Evolutionary conservation across 1,140 invertebrate genomes (phyloP).

Genomic region (Lepidurus apus): DNA sequence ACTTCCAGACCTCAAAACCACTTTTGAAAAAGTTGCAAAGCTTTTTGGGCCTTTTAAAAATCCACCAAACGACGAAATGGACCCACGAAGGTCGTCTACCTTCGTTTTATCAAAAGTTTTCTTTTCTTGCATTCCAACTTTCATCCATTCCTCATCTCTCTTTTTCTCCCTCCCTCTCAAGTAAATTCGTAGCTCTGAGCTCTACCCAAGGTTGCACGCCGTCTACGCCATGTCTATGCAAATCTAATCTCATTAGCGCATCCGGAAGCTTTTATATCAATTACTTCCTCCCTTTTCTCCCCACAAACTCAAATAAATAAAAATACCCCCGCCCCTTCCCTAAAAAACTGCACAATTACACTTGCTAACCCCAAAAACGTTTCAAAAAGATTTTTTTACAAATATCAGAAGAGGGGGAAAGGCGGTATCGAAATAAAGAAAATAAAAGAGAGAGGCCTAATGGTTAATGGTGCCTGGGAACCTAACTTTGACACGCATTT

Average conservation of each 20-base stretch:
- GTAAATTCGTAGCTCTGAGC: not conserved
- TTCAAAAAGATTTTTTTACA: no score
- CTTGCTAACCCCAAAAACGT: no score
- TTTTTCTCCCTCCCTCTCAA: not conserved
- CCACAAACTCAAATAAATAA: not conserved
- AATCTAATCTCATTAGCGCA: slow-evolving; percentile 13
- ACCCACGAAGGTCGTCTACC: not conserved
- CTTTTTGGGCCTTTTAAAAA: slow-evolving; percentile 4
- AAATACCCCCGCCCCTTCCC: not conserved
- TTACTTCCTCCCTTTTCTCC: not conserved
- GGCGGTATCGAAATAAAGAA: no score
- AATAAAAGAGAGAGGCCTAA: no score
- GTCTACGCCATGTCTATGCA: slow-evolving; percentile 3
- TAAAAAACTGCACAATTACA: no score
- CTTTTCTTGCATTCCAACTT: not conserved
- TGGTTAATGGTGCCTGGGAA: no score
- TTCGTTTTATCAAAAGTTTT: not conserved
- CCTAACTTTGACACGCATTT: no score
- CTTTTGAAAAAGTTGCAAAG: not conserved
- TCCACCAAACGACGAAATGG: not conserved
- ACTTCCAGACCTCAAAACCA: not conserved
- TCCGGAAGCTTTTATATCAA: not conserved
- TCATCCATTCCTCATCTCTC: not conserved
- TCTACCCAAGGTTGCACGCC: not conserved
- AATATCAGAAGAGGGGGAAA: no score